Evolutionary conservation across 2,113 vertebrate species (phyloP).

Genomic region (Otocyon megalotis): DNA sequence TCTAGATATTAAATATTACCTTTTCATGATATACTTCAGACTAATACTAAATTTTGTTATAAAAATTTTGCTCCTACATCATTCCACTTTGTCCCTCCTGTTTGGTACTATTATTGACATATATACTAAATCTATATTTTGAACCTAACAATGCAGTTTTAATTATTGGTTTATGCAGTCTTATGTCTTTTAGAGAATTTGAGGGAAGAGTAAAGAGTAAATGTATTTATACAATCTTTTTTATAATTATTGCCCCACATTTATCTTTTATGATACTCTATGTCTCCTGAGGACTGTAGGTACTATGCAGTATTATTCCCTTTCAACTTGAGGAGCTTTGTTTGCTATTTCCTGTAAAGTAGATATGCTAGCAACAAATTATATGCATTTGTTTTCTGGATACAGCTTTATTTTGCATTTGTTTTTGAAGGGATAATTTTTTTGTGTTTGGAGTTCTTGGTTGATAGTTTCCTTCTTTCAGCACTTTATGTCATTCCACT

Average conservation of each 20-base stretch:
- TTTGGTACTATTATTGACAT: not conserved
- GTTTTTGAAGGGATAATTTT: constrained; percentile 6
- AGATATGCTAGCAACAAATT: not conserved
- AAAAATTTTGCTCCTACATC: not conserved
- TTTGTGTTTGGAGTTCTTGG: not conserved
- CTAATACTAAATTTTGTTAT: not conserved
- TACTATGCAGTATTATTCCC: not conserved
- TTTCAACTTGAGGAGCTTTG: not conserved
- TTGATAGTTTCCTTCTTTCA: not conserved
- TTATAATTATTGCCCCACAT: not conserved
- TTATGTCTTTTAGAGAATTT: not conserved
- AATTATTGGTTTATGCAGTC: not conserved
- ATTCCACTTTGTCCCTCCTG: not conserved
- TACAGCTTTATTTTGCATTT: not conserved
- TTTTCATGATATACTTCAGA: not conserved
- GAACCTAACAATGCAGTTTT: not conserved
- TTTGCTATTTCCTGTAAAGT: not conserved
- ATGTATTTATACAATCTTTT: not conserved
- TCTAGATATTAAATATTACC: not conserved
- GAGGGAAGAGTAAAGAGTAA: not conserved
- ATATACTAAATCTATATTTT: not conserved
- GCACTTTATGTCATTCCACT: not conserved
- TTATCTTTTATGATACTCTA: not conserved
- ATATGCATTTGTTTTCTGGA: not conserved
- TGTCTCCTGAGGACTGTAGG: not conserved